Percentiles rank a stretch among this genome's conserved stretches.
phyloP scores from a whole-genome alignment of 2,797 vertebrate genomes.

The Myotis vivesi region DNA sequence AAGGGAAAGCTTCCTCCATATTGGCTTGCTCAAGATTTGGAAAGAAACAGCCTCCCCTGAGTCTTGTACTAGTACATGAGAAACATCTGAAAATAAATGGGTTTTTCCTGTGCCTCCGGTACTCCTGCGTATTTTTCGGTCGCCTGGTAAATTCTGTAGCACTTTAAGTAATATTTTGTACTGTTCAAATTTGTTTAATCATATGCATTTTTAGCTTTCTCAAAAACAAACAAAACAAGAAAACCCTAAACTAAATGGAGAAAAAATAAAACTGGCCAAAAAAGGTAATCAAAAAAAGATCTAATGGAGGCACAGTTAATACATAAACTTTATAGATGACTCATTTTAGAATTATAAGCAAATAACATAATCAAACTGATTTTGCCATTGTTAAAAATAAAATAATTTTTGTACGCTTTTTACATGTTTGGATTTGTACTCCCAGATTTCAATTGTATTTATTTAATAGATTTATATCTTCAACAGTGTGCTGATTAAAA shows the following conservation, averaged over 20 bases:
- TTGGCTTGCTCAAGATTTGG: too few species aligned
- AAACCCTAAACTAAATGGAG: background rate
- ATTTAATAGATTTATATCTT: background rate
- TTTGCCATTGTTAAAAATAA: background rate
- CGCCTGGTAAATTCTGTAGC: background rate
- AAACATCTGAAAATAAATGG: too few species aligned
- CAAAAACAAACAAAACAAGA: background rate
- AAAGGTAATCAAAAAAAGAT: background rate
- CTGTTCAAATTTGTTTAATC: background rate
- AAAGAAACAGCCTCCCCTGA: too few species aligned
- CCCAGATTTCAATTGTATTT: background rate
- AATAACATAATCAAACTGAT: background rate
- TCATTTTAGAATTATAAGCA: background rate
- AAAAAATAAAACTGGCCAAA: background rate
- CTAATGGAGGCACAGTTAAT: background rate
- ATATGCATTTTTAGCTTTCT: background rate
- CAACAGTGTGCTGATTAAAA: background rate
- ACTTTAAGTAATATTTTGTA: background rate
- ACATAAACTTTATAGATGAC: background rate
- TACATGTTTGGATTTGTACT: background rate
- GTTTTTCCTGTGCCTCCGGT: too few species aligned
- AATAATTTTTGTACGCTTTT: background rate
- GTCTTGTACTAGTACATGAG: too few species aligned
- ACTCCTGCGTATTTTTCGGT: too few species aligned
- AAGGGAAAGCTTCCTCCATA: too few species aligned